A percentile compares a stretch with the other conserved stretches of the same genome.
Evolutionary conservation across 2,888 invertebrate genomes (phyloP).

Genomic region (Myathropa florea): DNA sequence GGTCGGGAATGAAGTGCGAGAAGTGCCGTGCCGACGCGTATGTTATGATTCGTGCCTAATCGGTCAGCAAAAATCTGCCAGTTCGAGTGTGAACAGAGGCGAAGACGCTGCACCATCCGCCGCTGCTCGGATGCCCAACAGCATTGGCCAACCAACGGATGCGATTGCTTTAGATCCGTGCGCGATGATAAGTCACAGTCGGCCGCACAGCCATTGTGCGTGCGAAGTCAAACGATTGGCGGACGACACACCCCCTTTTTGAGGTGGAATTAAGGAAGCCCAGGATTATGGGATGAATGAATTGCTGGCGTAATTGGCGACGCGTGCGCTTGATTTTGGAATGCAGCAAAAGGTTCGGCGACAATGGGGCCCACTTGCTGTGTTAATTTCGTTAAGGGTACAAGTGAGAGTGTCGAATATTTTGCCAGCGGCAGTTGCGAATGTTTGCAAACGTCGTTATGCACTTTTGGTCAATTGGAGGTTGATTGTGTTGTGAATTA

Average conservation of each 20-base stretch:
- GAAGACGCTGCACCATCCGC: conserved; percentile 25
- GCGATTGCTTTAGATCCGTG: not conserved
- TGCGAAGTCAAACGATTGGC: conserved; percentile 55
- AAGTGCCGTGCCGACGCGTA: conserved; percentile 42
- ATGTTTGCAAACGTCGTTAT: conserved; percentile 50
- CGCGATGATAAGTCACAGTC: conserved; percentile 55
- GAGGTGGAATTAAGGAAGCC: conserved; percentile 57
- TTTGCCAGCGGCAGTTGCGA: conserved; percentile 64
- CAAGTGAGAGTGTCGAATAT: conserved; percentile 29
- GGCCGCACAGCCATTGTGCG: conserved; percentile 47
- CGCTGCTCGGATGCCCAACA: not conserved
- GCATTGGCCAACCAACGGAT: not conserved
- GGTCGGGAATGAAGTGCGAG: conserved; percentile 32
- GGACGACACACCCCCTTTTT: conserved; percentile 62
- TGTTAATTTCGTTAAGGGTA: conserved; percentile 51
- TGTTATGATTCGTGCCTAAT: conserved; percentile 71
- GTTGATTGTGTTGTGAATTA: conserved; percentile 15
- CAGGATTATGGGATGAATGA: conserved; percentile 19
- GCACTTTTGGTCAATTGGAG: conserved; percentile 38
- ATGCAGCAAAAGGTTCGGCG: conserved; percentile 19
- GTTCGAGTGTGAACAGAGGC: conserved; percentile 60
- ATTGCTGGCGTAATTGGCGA: conserved; percentile 60
- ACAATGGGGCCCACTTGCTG: conserved; percentile 49
- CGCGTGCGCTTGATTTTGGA: conserved; percentile 61
- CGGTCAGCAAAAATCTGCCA: conserved; percentile 68